Evolutionary conservation across 2,113 vertebrate genomes (phyloP).

Genomic region (Prietella phreatophila): DNA sequence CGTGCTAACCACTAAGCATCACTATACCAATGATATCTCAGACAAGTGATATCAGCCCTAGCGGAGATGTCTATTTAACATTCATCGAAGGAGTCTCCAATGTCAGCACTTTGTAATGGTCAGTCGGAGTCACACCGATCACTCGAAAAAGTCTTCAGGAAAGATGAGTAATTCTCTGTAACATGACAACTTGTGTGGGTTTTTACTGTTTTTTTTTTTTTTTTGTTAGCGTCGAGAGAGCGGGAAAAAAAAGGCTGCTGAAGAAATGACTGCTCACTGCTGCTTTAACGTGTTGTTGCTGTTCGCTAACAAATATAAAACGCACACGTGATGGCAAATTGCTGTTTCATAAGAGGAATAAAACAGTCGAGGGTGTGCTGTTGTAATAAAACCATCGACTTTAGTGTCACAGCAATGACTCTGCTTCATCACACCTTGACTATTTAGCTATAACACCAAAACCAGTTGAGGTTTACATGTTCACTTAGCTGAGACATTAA

Average conservation of each 20-base stretch:
- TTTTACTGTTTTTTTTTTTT: not conserved
- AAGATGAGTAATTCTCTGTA: not conserved
- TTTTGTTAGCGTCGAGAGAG: not conserved
- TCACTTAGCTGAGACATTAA: too few relatives aligned
- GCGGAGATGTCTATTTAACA: not conserved
- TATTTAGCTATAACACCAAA: too few relatives aligned
- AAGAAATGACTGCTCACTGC: not conserved
- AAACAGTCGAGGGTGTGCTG: not conserved
- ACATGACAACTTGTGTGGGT: not conserved
- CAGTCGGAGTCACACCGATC: not conserved
- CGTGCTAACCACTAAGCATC: too few relatives aligned
- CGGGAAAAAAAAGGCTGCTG: not conserved
- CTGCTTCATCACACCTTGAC: not conserved
- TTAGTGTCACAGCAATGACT: not conserved
- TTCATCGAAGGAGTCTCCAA: not conserved
- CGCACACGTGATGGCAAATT: not conserved
- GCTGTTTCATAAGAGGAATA: not conserved
- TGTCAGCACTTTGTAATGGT: not conserved
- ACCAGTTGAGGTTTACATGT: not conserved
- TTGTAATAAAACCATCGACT: not conserved
- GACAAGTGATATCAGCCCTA: too few relatives aligned
- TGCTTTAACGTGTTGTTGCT: not conserved
- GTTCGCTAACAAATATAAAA: not conserved
- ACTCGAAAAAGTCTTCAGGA: not conserved
- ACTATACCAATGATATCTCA: too few relatives aligned